phyloP scores from a whole-genome alignment of 1,140 invertebrate species.

The Drosophila santomea region DNA sequence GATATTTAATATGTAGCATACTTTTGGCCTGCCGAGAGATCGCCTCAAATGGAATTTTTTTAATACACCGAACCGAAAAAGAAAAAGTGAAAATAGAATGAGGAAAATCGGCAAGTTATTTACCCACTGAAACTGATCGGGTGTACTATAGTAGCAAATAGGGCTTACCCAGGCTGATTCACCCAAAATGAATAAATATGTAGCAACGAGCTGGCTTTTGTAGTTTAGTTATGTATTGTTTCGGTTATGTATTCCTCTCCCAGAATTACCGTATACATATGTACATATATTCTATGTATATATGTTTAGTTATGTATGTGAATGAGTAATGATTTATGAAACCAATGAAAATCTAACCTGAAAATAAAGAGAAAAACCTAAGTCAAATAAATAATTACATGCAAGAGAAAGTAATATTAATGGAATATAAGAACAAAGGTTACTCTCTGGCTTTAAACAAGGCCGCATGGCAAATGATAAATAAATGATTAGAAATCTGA shows the following conservation, averaged over 20 bases:
- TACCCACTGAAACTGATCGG: constrained; percentile 42
- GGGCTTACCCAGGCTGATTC: constrained; percentile 8
- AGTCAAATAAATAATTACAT: constrained; percentile 44
- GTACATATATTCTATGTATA: constrained; percentile 56
- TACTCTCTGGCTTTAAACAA: constrained; percentile 36
- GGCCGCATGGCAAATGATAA: constrained; percentile 18
- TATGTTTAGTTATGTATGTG: constrained; percentile 58
- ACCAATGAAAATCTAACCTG: constrained; percentile 27
- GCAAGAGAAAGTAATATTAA: constrained; percentile 44
- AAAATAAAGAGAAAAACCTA: constrained; percentile 18
- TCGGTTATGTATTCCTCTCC: constrained; percentile 34
- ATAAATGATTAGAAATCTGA: too few species aligned
- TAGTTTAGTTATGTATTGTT: constrained; percentile 12
- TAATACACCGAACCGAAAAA: constrained; percentile 1
- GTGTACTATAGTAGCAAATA: constrained; percentile 24
- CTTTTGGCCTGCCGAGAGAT: too few species aligned
- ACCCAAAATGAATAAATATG: constrained; percentile 12
- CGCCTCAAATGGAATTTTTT: too few species aligned
- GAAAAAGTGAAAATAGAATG: constrained; percentile 1
- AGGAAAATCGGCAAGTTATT: constrained; percentile 23
- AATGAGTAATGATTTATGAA: constrained; percentile 47
- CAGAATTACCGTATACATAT: constrained; percentile 47
- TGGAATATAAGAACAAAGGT: constrained; percentile 40
- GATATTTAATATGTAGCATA: too few species aligned
- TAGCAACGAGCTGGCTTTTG: constrained; percentile 29